Conservation (phyloP, 2,888 invertebrate species). For the Plutella xylostella region DNA sequence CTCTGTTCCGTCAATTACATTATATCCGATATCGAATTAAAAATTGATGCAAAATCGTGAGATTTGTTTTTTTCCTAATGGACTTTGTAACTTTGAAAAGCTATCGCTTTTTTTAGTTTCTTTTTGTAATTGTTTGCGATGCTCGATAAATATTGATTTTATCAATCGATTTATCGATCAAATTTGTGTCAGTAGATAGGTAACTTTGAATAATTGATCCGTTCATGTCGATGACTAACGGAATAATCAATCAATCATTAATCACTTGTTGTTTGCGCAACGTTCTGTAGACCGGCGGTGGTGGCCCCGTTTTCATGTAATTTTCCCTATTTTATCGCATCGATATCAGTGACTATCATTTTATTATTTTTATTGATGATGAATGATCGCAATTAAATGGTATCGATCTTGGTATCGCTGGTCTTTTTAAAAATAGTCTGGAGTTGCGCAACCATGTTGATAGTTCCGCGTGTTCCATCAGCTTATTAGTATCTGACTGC, state of each 20-base stretch:
- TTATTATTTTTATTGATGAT: slow-evolving; percentile 28
- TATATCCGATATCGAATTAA: slow-evolving; percentile 21
- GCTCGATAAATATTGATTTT: slow-evolving; percentile 12
- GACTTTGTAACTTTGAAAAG: too few species aligned
- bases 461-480: too few species aligned
- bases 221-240: slow-evolving; percentile 29
- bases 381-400: slow-evolving; percentile 32
- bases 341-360: slow-evolving; percentile 28
- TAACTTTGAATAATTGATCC: slow-evolving; percentile 51
- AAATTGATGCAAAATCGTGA: background rate
- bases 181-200: slow-evolving; percentile 50
- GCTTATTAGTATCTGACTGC: too few species aligned
- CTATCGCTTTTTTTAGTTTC: too few species aligned
- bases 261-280: slow-evolving; percentile 46
- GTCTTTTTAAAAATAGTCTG: too few species aligned
- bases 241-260: slow-evolving; percentile 53
- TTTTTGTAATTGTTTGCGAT: background rate
- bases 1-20: slow-evolving; percentile 23
- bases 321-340: slow-evolving; percentile 32
- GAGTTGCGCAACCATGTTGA: too few species aligned
- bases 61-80: background rate
- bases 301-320: slow-evolving; percentile 35
- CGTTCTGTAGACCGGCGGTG: slow-evolving; percentile 19
- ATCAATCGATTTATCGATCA: slow-evolving; percentile 32
- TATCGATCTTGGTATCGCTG: too few species aligned